Conservation (phyloP, 2,797 vertebrate species). For the Poeciliopsis presidionis region DNA sequence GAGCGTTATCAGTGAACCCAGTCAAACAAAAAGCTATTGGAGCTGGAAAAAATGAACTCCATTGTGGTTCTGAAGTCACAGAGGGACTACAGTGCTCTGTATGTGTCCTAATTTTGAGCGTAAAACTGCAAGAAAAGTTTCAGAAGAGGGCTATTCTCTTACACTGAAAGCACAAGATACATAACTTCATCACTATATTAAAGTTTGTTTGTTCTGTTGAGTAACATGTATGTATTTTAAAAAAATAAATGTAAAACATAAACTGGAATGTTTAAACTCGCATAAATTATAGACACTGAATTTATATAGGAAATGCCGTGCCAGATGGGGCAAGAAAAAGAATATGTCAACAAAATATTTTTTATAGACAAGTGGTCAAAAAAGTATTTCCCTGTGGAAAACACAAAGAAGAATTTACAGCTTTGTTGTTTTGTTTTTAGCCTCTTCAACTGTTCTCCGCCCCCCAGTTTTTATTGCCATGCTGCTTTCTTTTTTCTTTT, state of each 20-base stretch:
- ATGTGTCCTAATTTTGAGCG: conserved; percentile 17
- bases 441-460: neutral
- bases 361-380: neutral
- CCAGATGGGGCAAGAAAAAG: neutral
- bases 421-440: neutral
- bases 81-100: conserved; percentile 11
- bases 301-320: neutral
- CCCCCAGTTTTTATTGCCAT: neutral
- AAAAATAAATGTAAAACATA: neutral
- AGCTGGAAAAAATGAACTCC: conserved; percentile 42
- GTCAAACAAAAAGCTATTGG: conserved; percentile 46
- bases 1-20: conserved; percentile 51
- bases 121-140: conserved; percentile 3
- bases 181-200: neutral
- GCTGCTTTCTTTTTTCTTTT: neutral
- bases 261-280: neutral
- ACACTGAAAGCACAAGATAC: neutral
- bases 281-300: neutral
- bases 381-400: neutral
- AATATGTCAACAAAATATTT: neutral
- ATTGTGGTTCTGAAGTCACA: conserved; percentile 40
- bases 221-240: neutral
- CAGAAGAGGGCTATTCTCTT: neutral
- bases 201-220: neutral
- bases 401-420: neutral